Evolutionary conservation across 2,888 invertebrate genomes (phyloP), one percentile per base, ranked within the genome.

Genomic region (Heliconius sara): DNA sequence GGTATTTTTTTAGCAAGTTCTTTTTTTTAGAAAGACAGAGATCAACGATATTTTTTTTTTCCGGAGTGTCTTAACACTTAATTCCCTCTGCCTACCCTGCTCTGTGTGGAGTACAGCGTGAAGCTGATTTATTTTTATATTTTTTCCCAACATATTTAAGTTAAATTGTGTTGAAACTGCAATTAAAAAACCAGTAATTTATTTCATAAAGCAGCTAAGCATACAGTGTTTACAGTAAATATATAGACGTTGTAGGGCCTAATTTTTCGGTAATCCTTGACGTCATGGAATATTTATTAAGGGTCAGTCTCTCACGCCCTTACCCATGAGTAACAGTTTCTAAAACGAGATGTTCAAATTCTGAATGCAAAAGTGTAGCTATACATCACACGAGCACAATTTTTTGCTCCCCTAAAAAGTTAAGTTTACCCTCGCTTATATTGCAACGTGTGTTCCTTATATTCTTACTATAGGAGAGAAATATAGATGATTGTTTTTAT

Each of bases 401-500:
- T 94, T 92, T 80, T 89, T 91, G 88, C 88, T 91, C 91, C 90
- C 86, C 91, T 92, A 93, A 94, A 93, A 94, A 92, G 89, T 91
- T 88, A 92, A 92, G 88, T 92, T 90, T 87, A 83, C 84, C 85
- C 86, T 84, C 87, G 87, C 88, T 88, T 83, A 86, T 85, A 83
- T 84, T 88, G 88, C 89, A 89, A 79, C 80, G 82, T 78, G 83
- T 95, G 94, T 91, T 93, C 92, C 93, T 93, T 94, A 93, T 94
- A 91, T 93, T 91, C 89, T 86, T 86, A 82, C 85, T 84, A 85
- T 85, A 83, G 84, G 83, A 84, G 86, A 85, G 87, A 88, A 89
- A 89, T 87, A 90, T 87, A 92, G 88, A 90, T 91, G 91, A 94
- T 93, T 94, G 93, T 93, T 94, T 94, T 95, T 94, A 93, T 93